phyloP scores from a whole-genome alignment of 2,888 invertebrate genomes.

The Lottia scabra region DNA sequence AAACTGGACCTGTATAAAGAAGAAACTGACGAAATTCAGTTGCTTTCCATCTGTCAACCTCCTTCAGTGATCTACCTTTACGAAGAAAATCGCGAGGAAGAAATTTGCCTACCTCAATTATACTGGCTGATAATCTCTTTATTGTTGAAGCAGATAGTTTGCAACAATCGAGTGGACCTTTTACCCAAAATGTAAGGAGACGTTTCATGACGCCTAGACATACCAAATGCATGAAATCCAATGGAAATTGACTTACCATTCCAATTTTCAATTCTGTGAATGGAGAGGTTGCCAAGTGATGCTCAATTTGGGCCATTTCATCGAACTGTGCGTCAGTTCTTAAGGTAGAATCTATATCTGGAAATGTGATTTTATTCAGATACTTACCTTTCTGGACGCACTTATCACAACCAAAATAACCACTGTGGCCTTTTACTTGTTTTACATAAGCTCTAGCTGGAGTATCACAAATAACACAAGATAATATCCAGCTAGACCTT shows the following conservation, averaged over 20 bases:
- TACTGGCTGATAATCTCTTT: constrained; percentile 24
- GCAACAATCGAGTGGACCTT: constrained; percentile 19
- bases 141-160: background rate
- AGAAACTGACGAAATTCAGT: constrained; percentile 50
- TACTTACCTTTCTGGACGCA: constrained; percentile 36
- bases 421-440: constrained; percentile 45
- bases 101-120: constrained; percentile 16
- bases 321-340: constrained; percentile 24
- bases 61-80: constrained; percentile 38
- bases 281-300: constrained; percentile 32
- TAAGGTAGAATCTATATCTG: background rate
- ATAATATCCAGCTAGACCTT: constrained; percentile 8
- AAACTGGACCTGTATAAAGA: constrained; percentile 45
- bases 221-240: constrained; percentile 56
- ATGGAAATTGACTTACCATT: constrained; percentile 36
- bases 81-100: constrained; percentile 44
- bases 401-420: constrained; percentile 54
- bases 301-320: constrained; percentile 29
- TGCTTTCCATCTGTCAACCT: constrained; percentile 50
- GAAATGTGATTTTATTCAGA: constrained; percentile 26
- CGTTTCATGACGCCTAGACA: constrained; percentile 44
- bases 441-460: constrained; percentile 55
- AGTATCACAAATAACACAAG: constrained; percentile 47
- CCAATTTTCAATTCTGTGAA: constrained; percentile 25
- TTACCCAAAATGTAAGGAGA: constrained; percentile 29